Conservation (phyloP, 2,888 invertebrate genomes). For the Calameuta filiformis region DNA sequence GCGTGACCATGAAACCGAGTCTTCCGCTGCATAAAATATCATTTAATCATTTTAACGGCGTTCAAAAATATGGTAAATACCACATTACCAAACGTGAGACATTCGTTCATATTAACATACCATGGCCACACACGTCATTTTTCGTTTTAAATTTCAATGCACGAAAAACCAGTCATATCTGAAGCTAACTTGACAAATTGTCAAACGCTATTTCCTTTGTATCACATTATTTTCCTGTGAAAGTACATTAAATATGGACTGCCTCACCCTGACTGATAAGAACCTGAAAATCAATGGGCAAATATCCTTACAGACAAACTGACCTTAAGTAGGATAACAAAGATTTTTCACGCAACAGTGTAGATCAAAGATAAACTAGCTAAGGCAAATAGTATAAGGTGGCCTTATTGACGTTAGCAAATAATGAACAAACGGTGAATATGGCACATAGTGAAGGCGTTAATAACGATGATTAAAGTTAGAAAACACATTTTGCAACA, state of each 20-base stretch:
- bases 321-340: not conserved
- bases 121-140: not conserved
- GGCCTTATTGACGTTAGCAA: not conserved
- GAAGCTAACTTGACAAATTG: not conserved
- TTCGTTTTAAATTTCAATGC: not conserved
- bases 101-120: not conserved
- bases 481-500: slow-evolving; percentile 21
- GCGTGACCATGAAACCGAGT: not conserved
- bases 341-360: not conserved
- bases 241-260: not conserved
- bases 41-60: not conserved
- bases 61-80: not conserved
- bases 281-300: not conserved
- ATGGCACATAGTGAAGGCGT: slow-evolving; percentile 41
- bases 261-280: not conserved
- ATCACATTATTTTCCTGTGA: not conserved
- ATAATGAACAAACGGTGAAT: slow-evolving; percentile 19
- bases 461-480: slow-evolving; percentile 32
- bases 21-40: not conserved
- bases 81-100: not conserved
- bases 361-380: not conserved
- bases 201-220: not conserved
- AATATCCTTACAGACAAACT: not conserved
- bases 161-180: not conserved
- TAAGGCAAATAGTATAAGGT: not conserved